Evolutionary conservation across 2,113 vertebrate species (phyloP), one percentile per base, ranked within the genome.

Genomic region (Potamarius usumacintae): DNA sequence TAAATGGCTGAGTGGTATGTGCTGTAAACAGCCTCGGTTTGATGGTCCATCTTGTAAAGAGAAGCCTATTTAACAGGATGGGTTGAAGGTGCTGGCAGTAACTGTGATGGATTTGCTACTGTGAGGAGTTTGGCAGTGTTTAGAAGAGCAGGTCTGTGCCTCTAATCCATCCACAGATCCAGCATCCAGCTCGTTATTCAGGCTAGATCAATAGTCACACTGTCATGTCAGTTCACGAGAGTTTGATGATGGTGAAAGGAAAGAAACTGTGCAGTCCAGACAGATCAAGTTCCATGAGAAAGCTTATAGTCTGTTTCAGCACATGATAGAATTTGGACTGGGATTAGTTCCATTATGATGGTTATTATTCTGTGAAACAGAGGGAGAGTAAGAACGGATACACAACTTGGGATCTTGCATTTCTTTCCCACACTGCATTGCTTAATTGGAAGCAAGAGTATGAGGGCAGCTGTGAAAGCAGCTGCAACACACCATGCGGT

Each of bases 401-500:
- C 48, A 84, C 34, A 55, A 12, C 17, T 60, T 74, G 63, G 50
- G 87, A 65, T 84, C 72, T 76, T 85, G 71, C 52, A 77, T 71
- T 85, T 67, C 76, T 86, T 82, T 88, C 84, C 81, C 89, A 67
- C 85, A 81, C 85, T 90, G n/a, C 55, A 83, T 63, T 72, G 30
- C 58, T 86, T 60, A 77, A 69, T 15, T 86, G 79, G 62, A 85
- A 84, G 79, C 81, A 84, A 55, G 80, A 84, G 82, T 82, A 65
- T 90, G 58, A 74, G 48, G 82, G 85, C 87, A 90, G 87, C 87
- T 90, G 89, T 90, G 85, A 77, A 82, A 62, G 81, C 89, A 90
- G 89, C 87, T 90, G 89, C 72, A 80, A 79, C 65, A 88, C 52
- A 71, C 71, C n/a, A 67, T 88, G 82, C 30, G 48, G 62, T 79